Evolutionary conservation across 2,888 invertebrate species (phyloP).

Genomic region (Physocephala rufipes): DNA sequence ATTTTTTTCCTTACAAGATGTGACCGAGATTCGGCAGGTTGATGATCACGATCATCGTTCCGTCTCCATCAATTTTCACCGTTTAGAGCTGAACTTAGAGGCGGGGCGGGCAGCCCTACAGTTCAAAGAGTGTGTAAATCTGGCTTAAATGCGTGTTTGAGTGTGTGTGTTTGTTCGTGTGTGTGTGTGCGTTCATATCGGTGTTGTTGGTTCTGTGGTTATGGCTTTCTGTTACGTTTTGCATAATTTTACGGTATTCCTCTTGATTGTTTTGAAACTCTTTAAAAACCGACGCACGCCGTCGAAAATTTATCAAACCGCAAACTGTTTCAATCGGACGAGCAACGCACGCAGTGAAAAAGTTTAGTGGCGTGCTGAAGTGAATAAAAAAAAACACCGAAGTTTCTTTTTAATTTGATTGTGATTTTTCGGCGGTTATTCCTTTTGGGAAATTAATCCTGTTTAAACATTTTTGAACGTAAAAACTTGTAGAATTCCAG

Average conservation of each 20-base stretch:
- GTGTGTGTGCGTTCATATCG: background rate
- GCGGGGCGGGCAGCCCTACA: too few species aligned
- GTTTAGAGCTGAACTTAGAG: too few species aligned
- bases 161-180: background rate
- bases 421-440: background rate
- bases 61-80: too few species aligned
- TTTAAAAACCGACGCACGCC: conserved; percentile 66
- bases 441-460: conserved; percentile 41
- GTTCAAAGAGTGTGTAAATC: background rate
- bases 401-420: background rate
- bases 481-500: background rate
- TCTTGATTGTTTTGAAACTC: conserved; percentile 60
- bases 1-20: conserved; percentile 12
- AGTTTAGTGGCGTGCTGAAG: conserved; percentile 55
- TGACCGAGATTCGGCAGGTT: background rate
- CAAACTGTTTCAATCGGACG: conserved; percentile 67
- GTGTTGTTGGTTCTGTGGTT: conserved; percentile 40
- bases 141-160: background rate
- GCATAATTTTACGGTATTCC: conserved; percentile 55
- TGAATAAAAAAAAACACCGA: too few species aligned
- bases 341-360: conserved; percentile 62
- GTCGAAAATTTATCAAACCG: conserved; percentile 67
- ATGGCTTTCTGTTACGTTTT: conserved; percentile 46
- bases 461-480: conserved; percentile 4
- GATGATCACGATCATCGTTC: too few species aligned